Evolutionary conservation across 2,888 invertebrate species (phyloP).

Genomic region (Cantharis rufa): DNA sequence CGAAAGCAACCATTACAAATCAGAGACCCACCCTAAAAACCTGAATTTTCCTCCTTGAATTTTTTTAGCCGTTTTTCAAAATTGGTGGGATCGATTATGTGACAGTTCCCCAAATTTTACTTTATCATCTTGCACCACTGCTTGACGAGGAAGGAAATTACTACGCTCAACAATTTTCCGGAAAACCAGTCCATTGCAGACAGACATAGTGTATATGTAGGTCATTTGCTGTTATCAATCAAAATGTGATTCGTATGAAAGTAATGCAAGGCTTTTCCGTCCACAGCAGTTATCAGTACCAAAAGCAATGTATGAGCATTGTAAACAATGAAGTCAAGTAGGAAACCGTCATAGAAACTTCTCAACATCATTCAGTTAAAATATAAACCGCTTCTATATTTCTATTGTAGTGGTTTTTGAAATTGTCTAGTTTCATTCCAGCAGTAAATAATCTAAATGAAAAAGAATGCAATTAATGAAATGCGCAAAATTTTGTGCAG

Average conservation of each 20-base stretch:
- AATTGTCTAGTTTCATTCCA: not conserved
- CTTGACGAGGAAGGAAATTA: too few species aligned
- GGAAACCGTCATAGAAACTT: not conserved
- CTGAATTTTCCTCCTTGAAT: too few species aligned
- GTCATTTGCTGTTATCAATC: not conserved
- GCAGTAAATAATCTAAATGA: not conserved
- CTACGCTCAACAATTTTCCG: too few species aligned
- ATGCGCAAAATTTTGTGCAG: not conserved
- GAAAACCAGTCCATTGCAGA: not conserved
- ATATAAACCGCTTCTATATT: not conserved
- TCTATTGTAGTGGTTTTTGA: not conserved
- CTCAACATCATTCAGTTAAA: not conserved
- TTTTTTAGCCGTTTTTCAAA: too few species aligned
- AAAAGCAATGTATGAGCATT: not conserved
- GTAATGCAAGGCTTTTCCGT: not conserved
- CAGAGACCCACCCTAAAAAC: too few species aligned
- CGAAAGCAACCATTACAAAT: too few species aligned
- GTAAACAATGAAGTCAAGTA: not conserved
- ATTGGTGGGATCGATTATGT: too few species aligned
- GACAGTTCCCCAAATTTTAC: too few species aligned
- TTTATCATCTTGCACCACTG: too few species aligned
- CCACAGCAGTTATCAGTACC: not conserved
- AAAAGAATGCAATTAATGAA: not conserved
- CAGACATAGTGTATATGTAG: not conserved
- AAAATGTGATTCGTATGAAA: not conserved